Conservation (phyloP, 2,113 vertebrate genomes). For the Callionymus lyra region DNA sequence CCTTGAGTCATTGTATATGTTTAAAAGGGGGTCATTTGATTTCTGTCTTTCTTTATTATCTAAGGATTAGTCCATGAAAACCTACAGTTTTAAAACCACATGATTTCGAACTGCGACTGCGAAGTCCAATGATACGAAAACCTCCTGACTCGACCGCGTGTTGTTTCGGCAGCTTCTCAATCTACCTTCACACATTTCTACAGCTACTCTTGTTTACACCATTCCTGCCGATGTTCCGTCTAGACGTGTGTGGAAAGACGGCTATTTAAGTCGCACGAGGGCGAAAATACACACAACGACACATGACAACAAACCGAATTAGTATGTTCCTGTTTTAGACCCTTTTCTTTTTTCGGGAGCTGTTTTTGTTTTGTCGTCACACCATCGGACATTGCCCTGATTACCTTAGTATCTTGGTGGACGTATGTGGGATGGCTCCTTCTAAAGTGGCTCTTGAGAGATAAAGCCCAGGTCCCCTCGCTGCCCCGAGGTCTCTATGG, state of each 20-base stretch:
- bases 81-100: too few relatives aligned
- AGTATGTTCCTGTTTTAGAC: conserved; percentile 25
- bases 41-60: too few relatives aligned
- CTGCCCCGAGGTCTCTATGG: conserved; percentile 28
- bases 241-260: conserved; percentile 6
- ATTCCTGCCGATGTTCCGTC: too few relatives aligned
- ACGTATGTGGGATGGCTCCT: conserved; percentile 1
- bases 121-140: too few relatives aligned
- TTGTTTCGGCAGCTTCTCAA: too few relatives aligned
- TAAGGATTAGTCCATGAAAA: too few relatives aligned
- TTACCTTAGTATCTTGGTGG: conserved; percentile 15
- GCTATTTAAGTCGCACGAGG: conserved; percentile 15
- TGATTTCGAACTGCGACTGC: too few relatives aligned
- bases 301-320: conserved; percentile 18
- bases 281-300: conserved; percentile 21
- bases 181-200: too few relatives aligned
- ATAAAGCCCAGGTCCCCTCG: conserved; percentile 11
- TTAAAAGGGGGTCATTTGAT: too few relatives aligned
- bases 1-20: too few relatives aligned
- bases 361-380: conserved; percentile 18
- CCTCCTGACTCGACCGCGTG: too few relatives aligned
- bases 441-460: conserved; percentile 27
- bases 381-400: conserved; percentile 10
- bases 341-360: not conserved
- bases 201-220: too few relatives aligned